Base-by-base conservation (phyloP, 2,113 vertebrate species). In the Syngnathus floridae region DNA sequence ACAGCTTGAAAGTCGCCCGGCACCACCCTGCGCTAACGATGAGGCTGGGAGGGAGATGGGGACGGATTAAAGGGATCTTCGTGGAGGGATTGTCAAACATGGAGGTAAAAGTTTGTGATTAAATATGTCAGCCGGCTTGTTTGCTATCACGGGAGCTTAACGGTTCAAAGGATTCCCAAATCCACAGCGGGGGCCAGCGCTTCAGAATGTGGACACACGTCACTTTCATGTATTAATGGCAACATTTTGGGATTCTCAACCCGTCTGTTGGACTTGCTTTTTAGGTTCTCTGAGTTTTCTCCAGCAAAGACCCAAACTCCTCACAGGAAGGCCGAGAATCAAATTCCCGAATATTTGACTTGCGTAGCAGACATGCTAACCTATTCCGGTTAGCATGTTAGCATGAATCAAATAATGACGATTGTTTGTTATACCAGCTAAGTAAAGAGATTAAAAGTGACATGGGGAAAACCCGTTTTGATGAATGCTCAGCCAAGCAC, bases 91-190 rank as follows among this genome's bases (percentile, higher is more conserved):
- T 35, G 54, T 56, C 54, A 56, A 56, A 56, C 54, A 56, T 7
- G 26, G 54, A 16, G 16, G 54, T 14, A 35, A 13, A 61, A 43
- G 59, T 43, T 61, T 61, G 38, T 43, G 40, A 43, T 61, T 21
- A 61, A 61, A 61, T 43, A 61, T 43, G 37, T 61, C 59, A 61
- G 59, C 13, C 59, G 22, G 40, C 59, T 61, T 22, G 40, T 43
- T 43, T 61, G 59, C 59, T 26, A 43, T 61, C 38, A 22, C 21
- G 12, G 38, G 59, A 61, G 59, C 38, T 61, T 21, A 61, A 43
- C 5, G 38, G 19, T 41, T 43, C 58, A 61, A 61, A 61, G 38
- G 59, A 40, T 22, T 61, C 21, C 12, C 13, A 56, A 56, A 56
- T 56, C 54, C 54, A 16, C 16, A 7, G 48, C 13, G 21, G 22